Evolutionary conservation across 2,113 vertebrate genomes (phyloP).

Genomic region (Tupaia tana): DNA sequence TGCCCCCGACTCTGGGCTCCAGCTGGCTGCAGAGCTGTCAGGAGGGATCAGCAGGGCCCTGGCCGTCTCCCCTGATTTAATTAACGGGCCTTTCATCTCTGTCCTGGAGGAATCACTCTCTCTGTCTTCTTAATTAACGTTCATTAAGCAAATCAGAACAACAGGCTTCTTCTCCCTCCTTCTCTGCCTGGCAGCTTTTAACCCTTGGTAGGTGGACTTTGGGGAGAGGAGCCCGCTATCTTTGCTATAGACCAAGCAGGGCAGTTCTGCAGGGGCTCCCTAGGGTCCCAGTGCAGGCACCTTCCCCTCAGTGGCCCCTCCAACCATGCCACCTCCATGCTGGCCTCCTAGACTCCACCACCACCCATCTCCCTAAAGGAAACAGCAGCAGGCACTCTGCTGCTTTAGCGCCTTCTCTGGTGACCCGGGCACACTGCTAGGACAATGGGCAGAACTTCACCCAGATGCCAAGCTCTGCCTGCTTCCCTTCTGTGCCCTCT

Average conservation of each 20-base stretch:
- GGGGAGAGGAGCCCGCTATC: background rate
- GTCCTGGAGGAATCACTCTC: constrained; percentile 92
- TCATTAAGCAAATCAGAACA: constrained; percentile 95
- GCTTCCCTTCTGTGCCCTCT: background rate
- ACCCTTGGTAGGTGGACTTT: constrained; percentile 74
- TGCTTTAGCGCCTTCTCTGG: background rate
- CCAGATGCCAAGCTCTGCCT: background rate
- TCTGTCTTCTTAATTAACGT: constrained; percentile 96
- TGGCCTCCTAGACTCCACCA: background rate
- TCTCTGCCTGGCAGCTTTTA: constrained; percentile 80
- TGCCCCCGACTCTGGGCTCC: constrained; percentile 61
- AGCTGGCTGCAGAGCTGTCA: constrained; percentile 75
- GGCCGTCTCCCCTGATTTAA: constrained; percentile 90
- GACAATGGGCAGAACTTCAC: background rate
- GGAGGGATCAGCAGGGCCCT: constrained; percentile 81
- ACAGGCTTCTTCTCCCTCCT: constrained; percentile 64
- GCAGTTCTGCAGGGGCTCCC: background rate
- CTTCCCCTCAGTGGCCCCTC: background rate
- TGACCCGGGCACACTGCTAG: background rate
- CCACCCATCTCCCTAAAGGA: background rate
- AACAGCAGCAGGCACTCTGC: rapidly evolving
- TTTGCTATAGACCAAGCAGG: too few species aligned
- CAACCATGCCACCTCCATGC: background rate
- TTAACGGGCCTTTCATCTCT: constrained; percentile 91
- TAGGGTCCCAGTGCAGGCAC: background rate